Evolutionary conservation across 2,797 vertebrate species (phyloP).

Genomic region (Argya squamiceps): DNA sequence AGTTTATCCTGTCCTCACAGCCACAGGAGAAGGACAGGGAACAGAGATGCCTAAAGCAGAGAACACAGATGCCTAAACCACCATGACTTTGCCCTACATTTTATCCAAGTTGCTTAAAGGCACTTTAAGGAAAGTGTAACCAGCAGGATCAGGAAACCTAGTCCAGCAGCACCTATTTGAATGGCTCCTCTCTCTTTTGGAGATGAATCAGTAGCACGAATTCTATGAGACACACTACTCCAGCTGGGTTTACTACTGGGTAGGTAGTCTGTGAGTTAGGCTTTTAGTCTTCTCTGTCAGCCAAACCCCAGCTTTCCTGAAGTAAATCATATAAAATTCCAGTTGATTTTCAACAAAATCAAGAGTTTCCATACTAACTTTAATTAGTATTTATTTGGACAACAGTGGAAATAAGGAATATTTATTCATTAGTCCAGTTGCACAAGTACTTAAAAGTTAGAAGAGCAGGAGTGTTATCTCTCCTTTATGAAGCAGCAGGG

Average conservation of each 20-base stretch:
- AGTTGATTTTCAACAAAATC: background rate
- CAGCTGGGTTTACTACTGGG: background rate
- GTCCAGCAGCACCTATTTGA: background rate
- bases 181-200: background rate
- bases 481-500: background rate
- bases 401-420: background rate
- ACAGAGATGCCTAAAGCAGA: background rate
- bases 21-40: background rate
- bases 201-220: background rate
- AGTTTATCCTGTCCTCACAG: background rate
- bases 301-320: background rate
- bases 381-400: background rate
- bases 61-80: background rate
- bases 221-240: background rate
- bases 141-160: background rate
- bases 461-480: background rate
- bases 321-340: background rate
- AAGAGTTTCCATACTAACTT: background rate
- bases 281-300: background rate
- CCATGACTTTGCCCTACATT: fast-evolving
- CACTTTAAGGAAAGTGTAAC: background rate
- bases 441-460: background rate
- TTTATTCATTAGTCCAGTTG: background rate
- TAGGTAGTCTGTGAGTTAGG: background rate
- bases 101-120: background rate